phyloP scores from a whole-genome alignment of 2,113 vertebrate genomes.

The Polyodon spathula region DNA sequence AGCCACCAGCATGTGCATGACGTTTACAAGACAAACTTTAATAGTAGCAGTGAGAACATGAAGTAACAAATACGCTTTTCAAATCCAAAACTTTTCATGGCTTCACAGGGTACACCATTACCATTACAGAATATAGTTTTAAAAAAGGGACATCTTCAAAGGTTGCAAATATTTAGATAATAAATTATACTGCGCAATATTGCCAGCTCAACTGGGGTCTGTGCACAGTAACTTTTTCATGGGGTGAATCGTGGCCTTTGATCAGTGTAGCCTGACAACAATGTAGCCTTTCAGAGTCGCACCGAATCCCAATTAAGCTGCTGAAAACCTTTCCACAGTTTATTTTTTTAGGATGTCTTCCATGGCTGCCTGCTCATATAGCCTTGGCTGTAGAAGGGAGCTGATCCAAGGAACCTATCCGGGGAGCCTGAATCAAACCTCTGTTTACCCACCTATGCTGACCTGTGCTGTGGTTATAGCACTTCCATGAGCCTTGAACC shows the following conservation, averaged over 20 bases:
- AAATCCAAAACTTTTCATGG: not conserved
- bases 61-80: not conserved
- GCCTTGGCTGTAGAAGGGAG: constrained; percentile 45
- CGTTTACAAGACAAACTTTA: constrained; percentile 5
- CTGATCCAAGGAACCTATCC: constrained; percentile 31
- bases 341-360: constrained; percentile 68
- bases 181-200: not conserved
- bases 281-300: constrained; percentile 62
- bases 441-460: constrained; percentile 38
- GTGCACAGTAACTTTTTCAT: constrained; percentile 31
- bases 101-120: constrained; percentile 13
- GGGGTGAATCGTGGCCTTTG: constrained; percentile 57
- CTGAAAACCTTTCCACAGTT: constrained; percentile 57
- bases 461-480: constrained; percentile 13
- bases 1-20: not conserved
- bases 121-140: constrained; percentile 29
- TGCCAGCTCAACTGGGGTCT: constrained; percentile 21
- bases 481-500: constrained; percentile 11
- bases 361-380: constrained; percentile 53
- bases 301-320: constrained; percentile 48
- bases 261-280: constrained; percentile 57
- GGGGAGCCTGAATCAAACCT: constrained; percentile 47
- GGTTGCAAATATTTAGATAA: not conserved
- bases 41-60: not conserved
- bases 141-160: not conserved